Base-by-base conservation (phyloP, 2,797 vertebrate species). In the Diglossa cyanea region DNA sequence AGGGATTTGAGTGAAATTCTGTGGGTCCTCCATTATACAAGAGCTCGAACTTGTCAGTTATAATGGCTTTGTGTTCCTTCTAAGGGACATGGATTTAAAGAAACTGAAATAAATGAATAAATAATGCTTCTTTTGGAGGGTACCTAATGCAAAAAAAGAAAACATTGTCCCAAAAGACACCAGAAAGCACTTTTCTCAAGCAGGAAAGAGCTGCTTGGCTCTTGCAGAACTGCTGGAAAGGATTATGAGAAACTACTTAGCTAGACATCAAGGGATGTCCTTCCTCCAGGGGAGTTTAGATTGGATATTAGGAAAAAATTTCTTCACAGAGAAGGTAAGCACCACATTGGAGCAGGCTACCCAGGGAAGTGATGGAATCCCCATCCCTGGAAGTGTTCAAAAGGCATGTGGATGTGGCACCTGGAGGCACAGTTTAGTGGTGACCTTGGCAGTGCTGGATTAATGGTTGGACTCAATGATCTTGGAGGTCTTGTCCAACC, bases 41-140 rank as follows among this genome's bases (percentile, higher is more conserved):
- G 50, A 84, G 17, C n/a, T 70, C 1, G 6, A 57, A 70, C 39
- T 66, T 89, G 66, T 45, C 42, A 37, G 21, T 39, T 50, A 17
- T 65, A 78, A 79, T 65, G 58, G 30, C 26, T 28, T 54, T 60
- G 28, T 53, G 30, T 75, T 81, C 53, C 8, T 37, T 76, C 50
- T 86, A 37, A 86, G 44, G 16, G 28, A 87, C 0, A 0, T 14
- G 70, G 37, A 79, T 81, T 87, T 65, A 40, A 94, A 76, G 53
- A 93, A 77, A 50, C 28, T 77, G 45, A 94, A 95, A 91, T 73
- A 91, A 73, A 82, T 71, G 3, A 92, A 74, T 89, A 82, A 85
- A 77, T 83, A 81, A 79, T 50, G 28, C 17, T 67, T 63, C 30
- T 66, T 94, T 80, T 71, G 53, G 37, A 60, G 87, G 87, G 54